Base-by-base conservation (phyloP, 2,797 vertebrate genomes). In the Oreonectes daqikongensis region DNA sequence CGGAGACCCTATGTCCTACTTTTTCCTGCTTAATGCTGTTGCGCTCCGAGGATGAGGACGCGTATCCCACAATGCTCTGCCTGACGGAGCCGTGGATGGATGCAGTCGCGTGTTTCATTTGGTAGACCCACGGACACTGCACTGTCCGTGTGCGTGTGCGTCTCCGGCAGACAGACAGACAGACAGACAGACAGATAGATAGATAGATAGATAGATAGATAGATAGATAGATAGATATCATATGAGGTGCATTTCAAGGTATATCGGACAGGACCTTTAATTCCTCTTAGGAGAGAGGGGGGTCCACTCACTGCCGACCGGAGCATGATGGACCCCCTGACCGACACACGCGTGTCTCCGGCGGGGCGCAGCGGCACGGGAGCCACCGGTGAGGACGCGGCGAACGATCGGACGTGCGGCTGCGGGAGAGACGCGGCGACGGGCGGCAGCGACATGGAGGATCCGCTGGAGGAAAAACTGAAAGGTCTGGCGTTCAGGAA, bases 401-500 rank as follows among this genome's bases (percentile, higher is more conserved):
- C 84, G 84, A 85, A 7, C 87, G 90, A 12, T 61, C 77, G 59
- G 86, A 87, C 61, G 84, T 90, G 15, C 86, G 87, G 86, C n/a
- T 87, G 86, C 79, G 86, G 88, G 69, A 90, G 90, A 71, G 90
- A 91, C 85, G 89, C 90, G 22, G 87, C 88, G 24, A 82, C 84
- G 44, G 86, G 86, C 66, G 87, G 86, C 83, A 88, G 88, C 82
- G 91, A 93, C 86, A 90, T 92, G 82, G 95, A 96, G 18, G 96
- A 96, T 82, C 90, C 90, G 1, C 93, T 98, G 91, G 96, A 97
- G 87, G 96, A 98, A 81, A 97, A 96, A 83, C 87, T 98, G 74
- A 90, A 93, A 85, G 95, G 91, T 86, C 94, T 98, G 88, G 96
- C 95, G 86, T 97, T 98, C 92, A 93, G 95, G 88, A 98, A 98